These are phyloP conservation scores for Takifugu ocellatus DNA, from an alignment of 2,797 vertebrate genomes.

Conservation along the genomic window DNA sequence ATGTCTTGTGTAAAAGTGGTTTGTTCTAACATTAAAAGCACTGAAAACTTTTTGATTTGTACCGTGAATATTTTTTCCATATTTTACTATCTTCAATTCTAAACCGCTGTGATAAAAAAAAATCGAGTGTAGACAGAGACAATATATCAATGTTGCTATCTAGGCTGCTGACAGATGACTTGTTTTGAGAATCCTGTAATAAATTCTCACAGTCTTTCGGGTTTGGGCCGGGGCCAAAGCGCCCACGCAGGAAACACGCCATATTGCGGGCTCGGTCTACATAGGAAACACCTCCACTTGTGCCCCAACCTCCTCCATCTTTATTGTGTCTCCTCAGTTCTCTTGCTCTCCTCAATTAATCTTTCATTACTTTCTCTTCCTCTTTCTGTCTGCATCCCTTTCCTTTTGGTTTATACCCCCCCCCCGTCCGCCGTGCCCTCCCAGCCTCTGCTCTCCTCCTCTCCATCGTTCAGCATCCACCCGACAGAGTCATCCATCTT, in stretches of 20 bases:
- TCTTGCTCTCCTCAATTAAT: slow-evolving; percentile 16
- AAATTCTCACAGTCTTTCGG: slow-evolving; percentile 33
- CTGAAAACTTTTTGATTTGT: too few species aligned
- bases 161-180: slow-evolving; percentile 11
- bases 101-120: background rate
- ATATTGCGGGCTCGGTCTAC: slow-evolving; percentile 17
- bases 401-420: slow-evolving; percentile 17
- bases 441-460: slow-evolving; percentile 37
- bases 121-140: background rate
- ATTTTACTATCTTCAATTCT: background rate
- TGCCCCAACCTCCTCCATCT: slow-evolving; percentile 40
- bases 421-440: slow-evolving; percentile 13
- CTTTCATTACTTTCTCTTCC: slow-evolving; percentile 13
- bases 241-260: slow-evolving; percentile 46
- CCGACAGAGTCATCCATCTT: slow-evolving; percentile 75
- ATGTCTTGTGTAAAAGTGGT: too few species aligned
- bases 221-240: slow-evolving; percentile 26
- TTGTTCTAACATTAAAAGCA: too few species aligned
- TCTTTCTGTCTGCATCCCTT: slow-evolving; percentile 19
- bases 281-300: slow-evolving; percentile 43
- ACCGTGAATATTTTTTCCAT: background rate
- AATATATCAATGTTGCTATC: background rate
- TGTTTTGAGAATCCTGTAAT: slow-evolving; percentile 38
- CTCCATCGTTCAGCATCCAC: slow-evolving; percentile 52
- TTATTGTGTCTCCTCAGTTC: slow-evolving; percentile 16